Evolutionary conservation across 2,888 invertebrate genomes (phyloP).

Genomic region (Chaitophorus viminalis): DNA sequence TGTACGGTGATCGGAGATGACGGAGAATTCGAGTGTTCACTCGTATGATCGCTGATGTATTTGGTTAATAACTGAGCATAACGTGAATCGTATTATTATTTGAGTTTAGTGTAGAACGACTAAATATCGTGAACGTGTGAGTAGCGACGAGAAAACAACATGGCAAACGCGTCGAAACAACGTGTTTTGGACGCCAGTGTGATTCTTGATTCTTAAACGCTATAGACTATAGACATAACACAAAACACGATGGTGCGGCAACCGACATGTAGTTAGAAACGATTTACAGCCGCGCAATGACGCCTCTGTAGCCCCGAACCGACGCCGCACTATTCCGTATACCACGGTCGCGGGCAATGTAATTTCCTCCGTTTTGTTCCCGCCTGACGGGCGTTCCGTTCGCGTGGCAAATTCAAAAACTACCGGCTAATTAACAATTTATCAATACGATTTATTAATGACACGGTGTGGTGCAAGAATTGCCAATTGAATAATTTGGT

Average conservation of each 20-base stretch:
- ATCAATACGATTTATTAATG: too few relatives aligned
- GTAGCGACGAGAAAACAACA: background rate
- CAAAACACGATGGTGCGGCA: background rate
- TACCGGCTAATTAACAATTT: too few relatives aligned
- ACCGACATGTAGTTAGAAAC: background rate
- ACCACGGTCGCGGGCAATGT: background rate
- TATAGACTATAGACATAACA: background rate
- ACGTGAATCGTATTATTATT: background rate
- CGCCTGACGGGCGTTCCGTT: too few relatives aligned
- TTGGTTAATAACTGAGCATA: background rate
- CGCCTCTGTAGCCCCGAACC: background rate
- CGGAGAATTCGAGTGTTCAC: background rate
- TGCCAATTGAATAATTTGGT: too few relatives aligned
- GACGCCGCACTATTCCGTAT: background rate
- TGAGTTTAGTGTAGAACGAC: too few relatives aligned
- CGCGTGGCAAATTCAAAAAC: too few relatives aligned
- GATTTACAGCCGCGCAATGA: background rate
- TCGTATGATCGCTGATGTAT: background rate
- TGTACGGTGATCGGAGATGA: background rate
- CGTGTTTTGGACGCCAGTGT: constrained; percentile 25
- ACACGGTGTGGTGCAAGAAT: too few relatives aligned
- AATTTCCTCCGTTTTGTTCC: too few relatives aligned
- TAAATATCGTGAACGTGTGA: background rate
- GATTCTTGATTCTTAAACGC: background rate
- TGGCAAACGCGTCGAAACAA: constrained; percentile 4